A percentile compares a stretch with the other conserved stretches of the same genome.
Conservation (phyloP, 2,797 vertebrate genomes). For the Anolis apletophallus region DNA sequence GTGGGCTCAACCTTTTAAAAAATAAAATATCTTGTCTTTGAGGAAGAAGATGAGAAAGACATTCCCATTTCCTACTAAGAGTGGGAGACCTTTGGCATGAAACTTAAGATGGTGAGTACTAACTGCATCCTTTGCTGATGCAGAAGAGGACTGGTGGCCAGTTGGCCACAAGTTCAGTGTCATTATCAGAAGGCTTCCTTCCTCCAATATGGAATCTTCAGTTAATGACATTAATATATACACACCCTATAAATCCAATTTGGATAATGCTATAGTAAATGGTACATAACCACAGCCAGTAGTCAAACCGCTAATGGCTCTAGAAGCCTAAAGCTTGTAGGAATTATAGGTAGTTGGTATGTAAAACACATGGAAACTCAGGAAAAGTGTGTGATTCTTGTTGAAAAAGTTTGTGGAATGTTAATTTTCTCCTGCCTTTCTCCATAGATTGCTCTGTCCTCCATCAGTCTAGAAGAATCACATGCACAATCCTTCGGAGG, state of each 20-base stretch:
- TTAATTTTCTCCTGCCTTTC: neutral
- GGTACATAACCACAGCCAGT: neutral
- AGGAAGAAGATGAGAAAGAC: conserved; percentile 65
- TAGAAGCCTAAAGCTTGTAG: neutral
- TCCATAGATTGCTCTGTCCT: conserved; percentile 57
- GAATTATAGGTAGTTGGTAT: neutral
- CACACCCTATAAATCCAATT: neutral
- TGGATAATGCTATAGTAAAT: neutral
- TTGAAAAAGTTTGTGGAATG: neutral
- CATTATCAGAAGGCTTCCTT: neutral
- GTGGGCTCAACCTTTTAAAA: conserved; percentile 37
- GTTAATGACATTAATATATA: neutral
- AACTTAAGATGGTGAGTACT: conserved; percentile 61
- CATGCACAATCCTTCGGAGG: conserved; percentile 35
- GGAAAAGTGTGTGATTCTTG: neutral
- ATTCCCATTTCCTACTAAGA: conserved; percentile 60
- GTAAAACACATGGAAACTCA: neutral
- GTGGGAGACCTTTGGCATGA: conserved; percentile 57
- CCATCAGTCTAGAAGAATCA: conserved; percentile 56
- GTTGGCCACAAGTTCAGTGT: neutral
- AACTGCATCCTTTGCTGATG: conserved; percentile 43
- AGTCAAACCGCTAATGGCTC: neutral
- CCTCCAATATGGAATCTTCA: conserved; percentile 17
- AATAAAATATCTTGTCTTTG: conserved; percentile 65
- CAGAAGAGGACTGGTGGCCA: conserved; percentile 15